Percentiles rank a stretch among this genome's conserved stretches.
These are phyloP conservation scores for Thelaira solivaga DNA, from an alignment of 2,888 invertebrate genomes.

Conservation along the genomic window DNA sequence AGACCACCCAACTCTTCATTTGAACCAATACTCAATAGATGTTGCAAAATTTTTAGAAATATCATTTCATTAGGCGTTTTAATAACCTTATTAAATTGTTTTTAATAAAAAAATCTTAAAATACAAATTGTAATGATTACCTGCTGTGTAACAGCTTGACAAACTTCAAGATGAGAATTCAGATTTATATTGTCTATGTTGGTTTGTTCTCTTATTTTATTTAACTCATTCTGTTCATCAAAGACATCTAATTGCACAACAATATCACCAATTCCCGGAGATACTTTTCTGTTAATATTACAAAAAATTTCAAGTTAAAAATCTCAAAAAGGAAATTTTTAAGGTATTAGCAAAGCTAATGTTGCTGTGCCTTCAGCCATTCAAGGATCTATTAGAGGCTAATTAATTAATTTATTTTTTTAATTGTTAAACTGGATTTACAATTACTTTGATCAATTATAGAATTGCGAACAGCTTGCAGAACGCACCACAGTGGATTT, in stretches of 20 bases:
- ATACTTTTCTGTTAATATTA: constrained; percentile 77
- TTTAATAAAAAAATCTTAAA: background rate
- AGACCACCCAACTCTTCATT: constrained; percentile 92
- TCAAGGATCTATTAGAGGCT: too few relatives aligned
- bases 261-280: constrained; percentile 84
- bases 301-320: too few relatives aligned
- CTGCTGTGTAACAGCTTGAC: constrained; percentile 94
- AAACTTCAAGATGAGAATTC: constrained; percentile 92
- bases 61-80: constrained; percentile 96
- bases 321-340: too few relatives aligned
- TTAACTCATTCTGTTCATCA: constrained; percentile 87
- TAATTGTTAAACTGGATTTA: too few relatives aligned
- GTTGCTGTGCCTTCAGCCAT: too few relatives aligned
- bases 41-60: constrained; percentile 94
- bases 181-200: constrained; percentile 91
- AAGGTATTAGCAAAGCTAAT: too few relatives aligned
- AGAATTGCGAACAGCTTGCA: too few relatives aligned
- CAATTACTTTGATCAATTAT: too few relatives aligned
- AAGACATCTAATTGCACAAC: constrained; percentile 95
- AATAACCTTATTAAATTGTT: constrained; percentile 81
- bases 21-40: constrained; percentile 91
- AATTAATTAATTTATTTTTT: too few relatives aligned
- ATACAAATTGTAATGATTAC: constrained; percentile 78
- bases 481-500: too few relatives aligned
- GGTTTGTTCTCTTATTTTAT: constrained; percentile 87